A percentile compares a stretch with the other conserved stretches of the same genome.
phyloP scores from a whole-genome alignment of 2,113 vertebrate species.

The Triplophysa rosa region DNA sequence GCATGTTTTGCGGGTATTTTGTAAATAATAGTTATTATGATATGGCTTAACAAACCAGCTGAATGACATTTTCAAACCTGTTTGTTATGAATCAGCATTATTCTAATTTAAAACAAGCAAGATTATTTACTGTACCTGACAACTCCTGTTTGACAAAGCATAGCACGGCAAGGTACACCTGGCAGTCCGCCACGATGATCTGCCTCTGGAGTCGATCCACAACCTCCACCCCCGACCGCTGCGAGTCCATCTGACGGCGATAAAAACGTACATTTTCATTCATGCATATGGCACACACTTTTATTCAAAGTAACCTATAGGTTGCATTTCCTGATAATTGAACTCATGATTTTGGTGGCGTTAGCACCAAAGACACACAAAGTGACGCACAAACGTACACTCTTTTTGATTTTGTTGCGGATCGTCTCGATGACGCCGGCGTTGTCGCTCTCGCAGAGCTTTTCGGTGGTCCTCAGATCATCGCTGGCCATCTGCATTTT shows the following conservation, averaged over 20 bases:
- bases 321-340: no score
- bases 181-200: conserved; percentile 97
- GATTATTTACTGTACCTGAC: conserved; percentile 78
- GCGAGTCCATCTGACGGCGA: conserved; percentile 83
- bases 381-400: conserved; percentile 74
- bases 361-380: no score
- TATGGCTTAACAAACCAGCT: not conserved
- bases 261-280: not conserved
- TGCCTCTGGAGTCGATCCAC: conserved; percentile 95
- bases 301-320: not conserved
- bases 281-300: not conserved
- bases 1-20: no score
- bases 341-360: no score
- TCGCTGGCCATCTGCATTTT: conserved; percentile 98
- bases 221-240: conserved; percentile 82
- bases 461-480: conserved; percentile 94
- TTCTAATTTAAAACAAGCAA: not conserved
- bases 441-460: conserved; percentile 93
- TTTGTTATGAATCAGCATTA: not conserved
- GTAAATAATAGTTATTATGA: not conserved
- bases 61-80: not conserved
- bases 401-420: conserved; percentile 97
- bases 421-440: conserved; percentile 96
- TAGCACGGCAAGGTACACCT: conserved; percentile 96
- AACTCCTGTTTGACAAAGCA: conserved; percentile 96